Evolutionary conservation across 2,113 vertebrate genomes (phyloP).

Genomic region (Dunckerocampus dactyliophorus): DNA sequence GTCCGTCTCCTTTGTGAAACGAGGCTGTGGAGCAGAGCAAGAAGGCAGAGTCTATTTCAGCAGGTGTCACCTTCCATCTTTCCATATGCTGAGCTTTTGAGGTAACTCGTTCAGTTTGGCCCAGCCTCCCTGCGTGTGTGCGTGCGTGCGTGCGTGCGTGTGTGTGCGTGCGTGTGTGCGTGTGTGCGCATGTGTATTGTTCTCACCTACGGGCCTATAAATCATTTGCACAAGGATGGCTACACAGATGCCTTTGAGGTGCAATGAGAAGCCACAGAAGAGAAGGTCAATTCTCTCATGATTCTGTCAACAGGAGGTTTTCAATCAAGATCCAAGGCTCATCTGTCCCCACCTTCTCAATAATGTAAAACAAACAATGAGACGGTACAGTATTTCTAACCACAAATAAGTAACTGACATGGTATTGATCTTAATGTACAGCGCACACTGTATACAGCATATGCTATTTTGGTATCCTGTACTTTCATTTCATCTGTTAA

Average conservation of each 20-base stretch:
- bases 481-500: background rate
- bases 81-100: conserved; percentile 56
- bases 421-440: too few species aligned
- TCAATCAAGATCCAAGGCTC: conserved; percentile 31
- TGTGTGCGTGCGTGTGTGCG: conserved; percentile 9
- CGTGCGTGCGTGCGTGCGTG: conserved; percentile 2
- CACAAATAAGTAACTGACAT: background rate
- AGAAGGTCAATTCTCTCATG: conserved; percentile 44
- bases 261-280: conserved; percentile 9
- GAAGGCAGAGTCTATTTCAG: conserved; percentile 15
- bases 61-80: conserved; percentile 58
- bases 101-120: conserved; percentile 13
- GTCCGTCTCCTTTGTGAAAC: conserved; percentile 16
- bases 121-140: conserved; percentile 1
- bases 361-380: background rate
- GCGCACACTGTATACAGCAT: too few species aligned
- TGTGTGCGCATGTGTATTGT: conserved; percentile 13
- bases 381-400: background rate
- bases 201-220: conserved; percentile 28
- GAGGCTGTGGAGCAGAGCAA: background rate
- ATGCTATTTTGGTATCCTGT: too few species aligned
- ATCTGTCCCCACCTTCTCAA: background rate
- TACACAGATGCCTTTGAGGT: conserved; percentile 37
- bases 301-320: conserved; percentile 38
- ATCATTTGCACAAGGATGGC: conserved; percentile 32